Conservation (phyloP, 1,140 invertebrate species). For the Delia radicum region DNA sequence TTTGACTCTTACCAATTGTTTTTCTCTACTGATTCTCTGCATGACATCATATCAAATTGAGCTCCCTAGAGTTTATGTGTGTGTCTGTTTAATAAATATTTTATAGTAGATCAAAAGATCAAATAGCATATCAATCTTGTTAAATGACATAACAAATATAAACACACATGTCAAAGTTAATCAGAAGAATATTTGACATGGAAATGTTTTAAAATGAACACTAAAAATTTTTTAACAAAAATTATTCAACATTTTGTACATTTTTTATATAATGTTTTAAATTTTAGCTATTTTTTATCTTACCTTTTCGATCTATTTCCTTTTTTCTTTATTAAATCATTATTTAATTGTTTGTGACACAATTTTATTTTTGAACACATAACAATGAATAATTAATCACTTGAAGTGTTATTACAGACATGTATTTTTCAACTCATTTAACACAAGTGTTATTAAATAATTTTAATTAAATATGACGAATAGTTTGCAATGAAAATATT, state of each 20-base stretch:
- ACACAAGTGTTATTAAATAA: background rate
- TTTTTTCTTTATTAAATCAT: background rate
- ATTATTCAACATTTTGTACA: background rate
- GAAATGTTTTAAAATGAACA: background rate
- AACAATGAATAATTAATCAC: background rate
- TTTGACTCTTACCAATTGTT: background rate
- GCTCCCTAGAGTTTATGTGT: too few species aligned
- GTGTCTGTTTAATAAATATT: too few species aligned
- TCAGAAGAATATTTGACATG: too few species aligned
- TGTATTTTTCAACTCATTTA: background rate
- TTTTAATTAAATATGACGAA: too few species aligned
- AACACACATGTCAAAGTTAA: background rate
- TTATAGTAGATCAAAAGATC: background rate
- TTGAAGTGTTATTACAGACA: background rate
- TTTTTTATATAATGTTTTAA: too few species aligned
- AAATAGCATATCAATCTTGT: background rate
- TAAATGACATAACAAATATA: background rate
- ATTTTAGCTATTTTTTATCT: background rate
- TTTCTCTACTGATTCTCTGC: background rate
- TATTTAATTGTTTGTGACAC: background rate
- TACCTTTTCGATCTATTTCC: background rate
- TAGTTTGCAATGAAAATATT: too few species aligned
- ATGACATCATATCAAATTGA: background rate
- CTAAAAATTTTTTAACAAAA: background rate
- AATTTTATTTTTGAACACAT: background rate